Evolutionary conservation across 2,888 invertebrate genomes (phyloP).

Genomic region (Pristionchus fissidentatus): DNA sequence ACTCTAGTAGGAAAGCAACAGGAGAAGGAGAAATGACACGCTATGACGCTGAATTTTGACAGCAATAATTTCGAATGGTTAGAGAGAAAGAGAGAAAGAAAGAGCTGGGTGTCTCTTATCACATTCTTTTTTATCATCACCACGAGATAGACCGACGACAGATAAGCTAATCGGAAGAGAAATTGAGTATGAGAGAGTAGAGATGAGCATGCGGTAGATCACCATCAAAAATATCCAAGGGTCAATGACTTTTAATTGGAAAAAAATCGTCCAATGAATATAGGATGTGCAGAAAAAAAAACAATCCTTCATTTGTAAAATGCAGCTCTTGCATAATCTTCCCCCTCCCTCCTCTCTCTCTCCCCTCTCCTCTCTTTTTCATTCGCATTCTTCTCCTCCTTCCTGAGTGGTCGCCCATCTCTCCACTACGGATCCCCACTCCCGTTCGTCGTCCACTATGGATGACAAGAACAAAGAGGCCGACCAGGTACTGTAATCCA

Average conservation of each 20-base stretch:
- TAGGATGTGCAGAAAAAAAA: neutral
- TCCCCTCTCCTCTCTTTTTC: neutral
- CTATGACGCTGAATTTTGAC: neutral
- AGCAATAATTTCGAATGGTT: conserved; percentile 22
- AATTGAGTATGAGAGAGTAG: neutral
- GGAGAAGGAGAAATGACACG: neutral
- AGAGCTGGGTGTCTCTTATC: conserved; percentile 14
- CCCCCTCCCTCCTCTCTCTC: neutral
- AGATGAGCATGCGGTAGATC: neutral
- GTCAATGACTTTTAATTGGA: no score
- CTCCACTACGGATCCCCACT: neutral
- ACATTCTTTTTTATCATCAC: conserved; percentile 13
- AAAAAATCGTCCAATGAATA: no score
- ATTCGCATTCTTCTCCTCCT: neutral
- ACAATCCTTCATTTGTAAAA: no score
- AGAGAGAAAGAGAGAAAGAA: neutral
- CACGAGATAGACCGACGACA: neutral
- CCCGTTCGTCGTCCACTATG: neutral
- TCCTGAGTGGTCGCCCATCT: conserved; percentile 1
- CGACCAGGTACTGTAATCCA: neutral
- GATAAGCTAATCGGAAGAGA: neutral
- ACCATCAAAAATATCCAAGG: neutral
- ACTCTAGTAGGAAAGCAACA: neutral
- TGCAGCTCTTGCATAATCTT: neutral
- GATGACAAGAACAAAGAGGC: neutral